Base-by-base conservation (phyloP, 2,888 invertebrate species). In the Norana najaformis region DNA sequence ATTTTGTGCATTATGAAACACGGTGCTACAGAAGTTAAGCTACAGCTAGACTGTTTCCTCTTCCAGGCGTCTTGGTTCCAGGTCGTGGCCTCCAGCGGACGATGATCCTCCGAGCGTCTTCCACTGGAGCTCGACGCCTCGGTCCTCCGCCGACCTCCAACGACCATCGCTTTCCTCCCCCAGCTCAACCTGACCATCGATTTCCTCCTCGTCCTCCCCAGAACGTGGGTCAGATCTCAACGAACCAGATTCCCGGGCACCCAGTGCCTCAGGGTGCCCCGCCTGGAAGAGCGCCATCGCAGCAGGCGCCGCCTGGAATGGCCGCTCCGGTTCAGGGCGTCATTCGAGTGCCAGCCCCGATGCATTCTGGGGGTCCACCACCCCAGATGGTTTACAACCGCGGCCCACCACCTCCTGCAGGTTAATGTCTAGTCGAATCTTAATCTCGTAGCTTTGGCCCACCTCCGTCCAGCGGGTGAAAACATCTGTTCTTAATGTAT, bases 231-330 rank as follows among this genome's bases (percentile, higher is more conserved):
- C 35, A 20, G 85, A 23, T 85, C 85, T 36, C 35, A 20, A 34
- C 35, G 11, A 85, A 85, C 85, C 85, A 35, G 85, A 85, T 85
- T 36, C 85, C 85, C 0, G 85, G 85, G 18, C 89, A 39, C 53
- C 47, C 37, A 35, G 39, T 53, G 35, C 88, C 88, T 30, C 47
- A 53, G 38, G 83, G 47, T 20, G n/a, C 47, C 1, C 85, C 89
- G 16, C 53, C 90, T 37, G 82, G 69, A 37, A 36, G 82, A 38
- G 47, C 88, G 37, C 91, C 89, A 35, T 47, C 35, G 23, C 89
- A 53, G 53, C 35, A 53, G 90, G 37, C 89, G 0, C 91, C 89
- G 47, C 34, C 89, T 16, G 35, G 36, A 41, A 53, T 35, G 53
- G 83, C 35, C n/a, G 47, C 88, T 34, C 37, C 41, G 34, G 82